These are phyloP conservation scores for Rhynchomys soricoides DNA, from an alignment of 2,113 vertebrate genomes.

Conservation along the genomic window DNA sequence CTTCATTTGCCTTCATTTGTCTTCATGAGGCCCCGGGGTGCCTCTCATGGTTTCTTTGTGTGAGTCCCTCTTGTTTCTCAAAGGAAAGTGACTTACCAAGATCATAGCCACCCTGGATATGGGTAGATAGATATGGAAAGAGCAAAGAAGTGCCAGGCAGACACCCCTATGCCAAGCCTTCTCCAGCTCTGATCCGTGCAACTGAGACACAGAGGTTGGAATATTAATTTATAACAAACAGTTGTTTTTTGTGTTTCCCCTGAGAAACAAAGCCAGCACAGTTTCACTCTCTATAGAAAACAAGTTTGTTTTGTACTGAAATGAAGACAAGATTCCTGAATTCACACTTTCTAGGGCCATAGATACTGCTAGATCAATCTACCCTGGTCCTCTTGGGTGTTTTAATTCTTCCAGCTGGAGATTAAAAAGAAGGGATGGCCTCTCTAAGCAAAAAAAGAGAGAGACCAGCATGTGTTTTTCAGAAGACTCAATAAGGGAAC, in stretches of 20 bases:
- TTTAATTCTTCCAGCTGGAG: slow-evolving; percentile 56
- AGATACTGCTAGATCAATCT: neutral
- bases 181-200: neutral
- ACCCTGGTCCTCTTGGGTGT: slow-evolving; percentile 15
- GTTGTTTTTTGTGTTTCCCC: neutral
- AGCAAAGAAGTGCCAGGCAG: neutral
- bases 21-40: neutral
- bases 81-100: neutral
- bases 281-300: slow-evolving; percentile 34
- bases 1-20: neutral
- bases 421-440: slow-evolving; percentile 55
- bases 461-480: slow-evolving; percentile 47
- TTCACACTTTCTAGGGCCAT: neutral
- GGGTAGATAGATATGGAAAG: rapidly evolving
- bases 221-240: neutral
- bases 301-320: neutral
- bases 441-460: slow-evolving; percentile 47
- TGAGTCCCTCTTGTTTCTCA: neutral
- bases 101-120: neutral
- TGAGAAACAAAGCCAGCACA: slow-evolving; percentile 32
- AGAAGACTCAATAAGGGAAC: slow-evolving; percentile 61
- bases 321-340: slow-evolving; percentile 6
- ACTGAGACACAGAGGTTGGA: neutral
- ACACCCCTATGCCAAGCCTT: neutral
- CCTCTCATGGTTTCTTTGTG: neutral